phyloP scores from a whole-genome alignment of 2,888 invertebrate species.

The Mesochorus sp. region DNA sequence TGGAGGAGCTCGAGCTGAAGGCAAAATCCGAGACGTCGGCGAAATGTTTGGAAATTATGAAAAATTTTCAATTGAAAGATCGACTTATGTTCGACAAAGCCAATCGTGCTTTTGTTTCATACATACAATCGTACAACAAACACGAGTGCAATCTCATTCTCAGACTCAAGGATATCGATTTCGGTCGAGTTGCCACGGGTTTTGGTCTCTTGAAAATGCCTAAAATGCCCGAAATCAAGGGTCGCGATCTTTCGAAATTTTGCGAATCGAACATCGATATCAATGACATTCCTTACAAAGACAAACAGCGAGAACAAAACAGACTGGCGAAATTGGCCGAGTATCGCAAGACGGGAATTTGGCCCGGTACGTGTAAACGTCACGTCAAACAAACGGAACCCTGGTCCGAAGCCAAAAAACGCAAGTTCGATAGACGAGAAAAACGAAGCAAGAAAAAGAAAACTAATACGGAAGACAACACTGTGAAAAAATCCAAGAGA shows the following conservation, averaged over 20 bases:
- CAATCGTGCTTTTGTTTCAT: slow-evolving; percentile 96
- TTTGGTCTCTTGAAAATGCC: slow-evolving; percentile 96
- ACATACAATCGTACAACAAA: slow-evolving; percentile 95
- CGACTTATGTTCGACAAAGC: slow-evolving; percentile 93
- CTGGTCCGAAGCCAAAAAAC: slow-evolving; percentile 91
- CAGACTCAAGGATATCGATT: slow-evolving; percentile 92
- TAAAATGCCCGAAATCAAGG: slow-evolving; percentile 96
- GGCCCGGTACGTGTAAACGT: slow-evolving; percentile 87
- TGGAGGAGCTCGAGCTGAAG: slow-evolving; percentile 83
- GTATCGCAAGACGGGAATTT: slow-evolving; percentile 89
- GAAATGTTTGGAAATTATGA: slow-evolving; percentile 84
- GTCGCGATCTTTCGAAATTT: slow-evolving; percentile 84
- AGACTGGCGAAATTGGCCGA: slow-evolving; percentile 88
- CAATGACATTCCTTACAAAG: slow-evolving; percentile 89
- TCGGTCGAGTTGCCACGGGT: slow-evolving; percentile 91
- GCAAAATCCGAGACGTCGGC: slow-evolving; percentile 78
- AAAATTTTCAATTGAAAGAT: slow-evolving; percentile 87
- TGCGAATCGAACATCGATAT: slow-evolving; percentile 87
- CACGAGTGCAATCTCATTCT: slow-evolving; percentile 97
- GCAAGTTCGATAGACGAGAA: slow-evolving; percentile 86
- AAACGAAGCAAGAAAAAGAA: slow-evolving; percentile 86
- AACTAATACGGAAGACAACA: slow-evolving; percentile 82
- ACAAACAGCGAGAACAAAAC: slow-evolving; percentile 90
- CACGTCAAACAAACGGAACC: slow-evolving; percentile 86
- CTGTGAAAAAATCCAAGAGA: slow-evolving; percentile 78